Evolutionary conservation across 2,113 vertebrate species (phyloP).

Genomic region (Melanotaenia duboulayi): DNA sequence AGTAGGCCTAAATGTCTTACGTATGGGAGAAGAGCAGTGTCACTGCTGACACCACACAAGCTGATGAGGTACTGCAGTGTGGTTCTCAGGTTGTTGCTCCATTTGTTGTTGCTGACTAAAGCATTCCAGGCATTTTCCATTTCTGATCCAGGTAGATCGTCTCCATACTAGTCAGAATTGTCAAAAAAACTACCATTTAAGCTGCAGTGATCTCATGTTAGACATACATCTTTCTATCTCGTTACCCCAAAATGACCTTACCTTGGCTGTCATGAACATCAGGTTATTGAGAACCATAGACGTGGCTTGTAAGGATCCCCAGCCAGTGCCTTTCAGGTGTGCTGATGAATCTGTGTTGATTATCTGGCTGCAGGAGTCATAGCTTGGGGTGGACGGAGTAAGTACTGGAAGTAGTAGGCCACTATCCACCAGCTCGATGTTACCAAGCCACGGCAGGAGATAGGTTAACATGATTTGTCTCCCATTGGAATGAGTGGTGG

Average conservation of each 20-base stretch:
- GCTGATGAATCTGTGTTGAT: slow-evolving; percentile 73
- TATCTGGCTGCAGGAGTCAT: slow-evolving; percentile 84
- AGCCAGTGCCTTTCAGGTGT: slow-evolving; percentile 91
- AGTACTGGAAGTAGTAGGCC: slow-evolving; percentile 90
- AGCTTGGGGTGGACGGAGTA: slow-evolving; percentile 87
- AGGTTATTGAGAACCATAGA: slow-evolving; percentile 97
- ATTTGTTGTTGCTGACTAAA: slow-evolving; percentile 93
- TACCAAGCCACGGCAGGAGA: slow-evolving; percentile 94
- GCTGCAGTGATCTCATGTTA: neutral
- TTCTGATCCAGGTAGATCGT: slow-evolving; percentile 93
- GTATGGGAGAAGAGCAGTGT: slow-evolving; percentile 92
- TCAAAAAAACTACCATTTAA: neutral
- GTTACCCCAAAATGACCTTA: slow-evolving; percentile 57
- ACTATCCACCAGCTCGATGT: slow-evolving; percentile 94
- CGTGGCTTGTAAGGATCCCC: slow-evolving; percentile 95
- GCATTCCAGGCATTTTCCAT: slow-evolving; percentile 99
- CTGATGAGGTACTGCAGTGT: slow-evolving; percentile 95
- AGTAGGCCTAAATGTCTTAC: slow-evolving; percentile 75
- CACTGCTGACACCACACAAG: slow-evolving; percentile 95
- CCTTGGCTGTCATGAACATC: slow-evolving; percentile 99
- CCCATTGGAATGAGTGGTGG: slow-evolving; percentile 94
- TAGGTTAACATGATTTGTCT: slow-evolving; percentile 98
- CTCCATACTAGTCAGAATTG: slow-evolving; percentile 87
- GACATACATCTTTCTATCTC: neutral
- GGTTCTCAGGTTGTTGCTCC: slow-evolving; percentile 95